phyloP scores from a whole-genome alignment of 1,140 invertebrate genomes.

The Charaxes varanes region DNA sequence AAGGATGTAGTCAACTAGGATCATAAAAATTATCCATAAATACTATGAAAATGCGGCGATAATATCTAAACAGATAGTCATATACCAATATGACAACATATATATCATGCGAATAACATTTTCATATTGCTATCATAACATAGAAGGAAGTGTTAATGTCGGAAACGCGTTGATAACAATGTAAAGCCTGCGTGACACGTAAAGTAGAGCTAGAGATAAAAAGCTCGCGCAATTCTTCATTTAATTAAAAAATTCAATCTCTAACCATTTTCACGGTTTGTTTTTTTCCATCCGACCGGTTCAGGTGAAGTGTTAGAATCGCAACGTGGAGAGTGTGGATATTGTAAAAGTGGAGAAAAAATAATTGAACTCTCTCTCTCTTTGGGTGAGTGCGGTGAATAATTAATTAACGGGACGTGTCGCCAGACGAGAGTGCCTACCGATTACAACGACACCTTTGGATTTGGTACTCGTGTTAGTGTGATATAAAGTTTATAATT shows the following conservation, averaged over 20 bases:
- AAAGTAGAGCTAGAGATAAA: constrained; percentile 17
- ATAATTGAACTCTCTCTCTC: constrained; percentile 68
- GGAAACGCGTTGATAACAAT: constrained; percentile 32
- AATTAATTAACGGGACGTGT: constrained; percentile 73
- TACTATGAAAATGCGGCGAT: too few relatives aligned
- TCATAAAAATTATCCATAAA: too few relatives aligned
- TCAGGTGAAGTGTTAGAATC: constrained; percentile 70
- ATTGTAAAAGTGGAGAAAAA: constrained; percentile 58
- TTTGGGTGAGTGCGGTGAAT: constrained; percentile 54
- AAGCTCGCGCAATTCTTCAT: constrained; percentile 41
- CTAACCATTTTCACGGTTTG: constrained; percentile 48
- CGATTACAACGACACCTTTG: constrained; percentile 47
- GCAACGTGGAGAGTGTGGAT: constrained; percentile 62
- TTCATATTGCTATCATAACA: too few relatives aligned
- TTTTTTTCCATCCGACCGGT: constrained; percentile 57
- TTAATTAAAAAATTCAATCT: constrained; percentile 63
- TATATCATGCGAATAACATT: too few relatives aligned
- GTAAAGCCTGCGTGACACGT: constrained; percentile 9
- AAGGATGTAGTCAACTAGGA: too few relatives aligned
- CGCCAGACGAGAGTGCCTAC: constrained; percentile 61
- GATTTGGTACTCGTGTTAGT: constrained; percentile 11
- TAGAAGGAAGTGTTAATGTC: constrained; percentile 10
- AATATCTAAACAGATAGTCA: too few relatives aligned
- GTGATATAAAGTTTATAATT: too few relatives aligned
- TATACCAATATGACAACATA: too few relatives aligned